A percentile compares a stretch with the other conserved stretches of the same genome.
Conservation (phyloP, 2,797 vertebrate species). For the Sebastes ruberrimus region DNA sequence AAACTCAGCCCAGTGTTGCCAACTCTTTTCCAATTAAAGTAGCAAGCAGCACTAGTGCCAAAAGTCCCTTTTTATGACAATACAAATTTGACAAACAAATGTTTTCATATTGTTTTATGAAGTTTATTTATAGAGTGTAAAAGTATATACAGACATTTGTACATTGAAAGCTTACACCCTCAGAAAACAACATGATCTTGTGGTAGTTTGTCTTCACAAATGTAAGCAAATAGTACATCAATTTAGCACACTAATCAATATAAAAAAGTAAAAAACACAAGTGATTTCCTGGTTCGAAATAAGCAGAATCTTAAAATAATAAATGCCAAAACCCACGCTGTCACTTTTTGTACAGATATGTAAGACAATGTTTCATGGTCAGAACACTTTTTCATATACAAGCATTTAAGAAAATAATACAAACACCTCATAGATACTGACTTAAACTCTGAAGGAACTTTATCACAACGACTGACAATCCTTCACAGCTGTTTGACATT, state of each 20-base stretch:
- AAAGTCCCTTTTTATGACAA: too few relatives aligned
- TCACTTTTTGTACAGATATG: neutral
- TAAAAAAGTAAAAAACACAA: neutral
- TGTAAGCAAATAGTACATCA: neutral
- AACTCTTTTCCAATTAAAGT: too few relatives aligned
- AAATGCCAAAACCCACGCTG: neutral
- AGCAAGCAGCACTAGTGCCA: too few relatives aligned
- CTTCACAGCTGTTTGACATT: neutral
- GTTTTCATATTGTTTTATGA: too few relatives aligned
- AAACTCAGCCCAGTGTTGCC: too few relatives aligned
- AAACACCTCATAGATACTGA: neutral
- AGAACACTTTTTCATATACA: neutral
- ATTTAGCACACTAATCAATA: neutral
- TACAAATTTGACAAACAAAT: too few relatives aligned
- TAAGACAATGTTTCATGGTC: neutral
- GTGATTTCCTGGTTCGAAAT: neutral
- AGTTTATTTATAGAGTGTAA: neutral
- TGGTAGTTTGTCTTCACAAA: neutral
- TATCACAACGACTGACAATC: neutral
- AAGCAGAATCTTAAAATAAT: neutral
- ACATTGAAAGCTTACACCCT: neutral
- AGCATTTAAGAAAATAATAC: neutral
- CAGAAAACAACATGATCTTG: neutral
- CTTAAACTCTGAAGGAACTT: neutral
- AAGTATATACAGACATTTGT: neutral